Percentiles rank a stretch among this genome's conserved stretches.
These are phyloP conservation scores for Fistularia commersonii DNA, from an alignment of 2,797 vertebrate genomes.

Conservation along the genomic window DNA sequence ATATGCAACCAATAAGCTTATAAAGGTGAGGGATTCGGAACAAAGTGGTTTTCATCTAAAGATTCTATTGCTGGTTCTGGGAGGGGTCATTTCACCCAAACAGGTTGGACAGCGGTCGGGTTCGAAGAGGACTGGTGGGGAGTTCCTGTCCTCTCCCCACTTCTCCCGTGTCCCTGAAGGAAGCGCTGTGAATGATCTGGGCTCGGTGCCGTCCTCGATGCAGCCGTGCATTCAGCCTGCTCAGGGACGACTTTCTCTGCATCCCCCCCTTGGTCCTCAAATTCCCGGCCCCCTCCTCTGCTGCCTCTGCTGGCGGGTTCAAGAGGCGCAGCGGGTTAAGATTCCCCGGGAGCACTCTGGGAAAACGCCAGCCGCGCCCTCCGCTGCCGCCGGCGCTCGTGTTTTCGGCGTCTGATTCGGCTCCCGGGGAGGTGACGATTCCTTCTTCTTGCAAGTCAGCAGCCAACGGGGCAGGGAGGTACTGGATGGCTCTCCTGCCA, in stretches of 20 bases:
- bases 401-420: constrained; percentile 56
- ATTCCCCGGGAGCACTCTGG: constrained; percentile 84
- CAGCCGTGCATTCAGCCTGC: constrained; percentile 83
- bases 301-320: constrained; percentile 66
- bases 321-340: constrained; percentile 83
- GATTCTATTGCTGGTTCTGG: constrained; percentile 2
- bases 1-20: constrained; percentile 32
- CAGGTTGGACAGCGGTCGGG: constrained; percentile 89
- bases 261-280: constrained; percentile 78
- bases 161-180: constrained; percentile 81
- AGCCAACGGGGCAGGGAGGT: constrained; percentile 71
- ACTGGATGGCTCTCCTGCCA: constrained; percentile 88
- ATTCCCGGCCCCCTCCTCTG: constrained; percentile 29
- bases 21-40: constrained; percentile 26
- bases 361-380: constrained; percentile 83
- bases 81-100: constrained; percentile 77
- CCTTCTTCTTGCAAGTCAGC: constrained; percentile 57
- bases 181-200: constrained; percentile 92
- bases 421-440: constrained; percentile 57
- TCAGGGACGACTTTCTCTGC: constrained; percentile 81
- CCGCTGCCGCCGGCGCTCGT: constrained; percentile 44
- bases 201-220: constrained; percentile 88
- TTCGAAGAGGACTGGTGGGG: constrained; percentile 78
- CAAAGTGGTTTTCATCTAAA: constrained; percentile 1
- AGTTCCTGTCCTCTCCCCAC: constrained; percentile 76